These are phyloP conservation scores for Cheracebus regulus DNA, from an alignment of 2,797 vertebrate genomes.

Conservation along the genomic window DNA sequence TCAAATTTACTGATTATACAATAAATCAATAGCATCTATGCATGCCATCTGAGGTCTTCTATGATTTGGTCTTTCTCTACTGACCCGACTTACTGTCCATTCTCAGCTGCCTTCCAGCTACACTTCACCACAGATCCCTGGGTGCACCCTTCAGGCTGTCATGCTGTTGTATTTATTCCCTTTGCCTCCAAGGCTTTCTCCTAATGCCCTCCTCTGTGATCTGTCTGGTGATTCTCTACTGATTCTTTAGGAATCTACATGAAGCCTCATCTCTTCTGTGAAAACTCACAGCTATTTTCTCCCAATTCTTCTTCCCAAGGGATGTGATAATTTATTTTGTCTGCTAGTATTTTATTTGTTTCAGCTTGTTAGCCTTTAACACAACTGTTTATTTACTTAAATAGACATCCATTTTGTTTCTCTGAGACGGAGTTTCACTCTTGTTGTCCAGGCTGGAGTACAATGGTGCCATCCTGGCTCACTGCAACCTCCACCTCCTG, in stretches of 20 bases:
- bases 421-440: neutral
- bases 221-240: neutral
- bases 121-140: neutral
- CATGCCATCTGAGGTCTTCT: neutral
- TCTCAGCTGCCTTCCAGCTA: neutral
- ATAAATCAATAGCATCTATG: neutral
- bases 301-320: neutral
- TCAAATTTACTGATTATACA: neutral
- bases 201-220: neutral
- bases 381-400: neutral
- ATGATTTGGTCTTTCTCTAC: neutral
- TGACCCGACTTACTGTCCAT: neutral
- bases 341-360: neutral
- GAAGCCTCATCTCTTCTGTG: neutral
- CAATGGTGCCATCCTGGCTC: neutral
- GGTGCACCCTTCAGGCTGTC: neutral
- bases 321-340: neutral
- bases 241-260: neutral
- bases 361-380: neutral
- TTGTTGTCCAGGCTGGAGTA: neutral
- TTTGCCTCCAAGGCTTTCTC: neutral
- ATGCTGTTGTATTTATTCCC: neutral
- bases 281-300: neutral
- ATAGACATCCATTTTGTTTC: neutral
- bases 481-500: neutral